These are phyloP conservation scores for Drosophila meridionalis DNA, from an alignment of 2,888 invertebrate genomes.

Conservation along the genomic window DNA sequence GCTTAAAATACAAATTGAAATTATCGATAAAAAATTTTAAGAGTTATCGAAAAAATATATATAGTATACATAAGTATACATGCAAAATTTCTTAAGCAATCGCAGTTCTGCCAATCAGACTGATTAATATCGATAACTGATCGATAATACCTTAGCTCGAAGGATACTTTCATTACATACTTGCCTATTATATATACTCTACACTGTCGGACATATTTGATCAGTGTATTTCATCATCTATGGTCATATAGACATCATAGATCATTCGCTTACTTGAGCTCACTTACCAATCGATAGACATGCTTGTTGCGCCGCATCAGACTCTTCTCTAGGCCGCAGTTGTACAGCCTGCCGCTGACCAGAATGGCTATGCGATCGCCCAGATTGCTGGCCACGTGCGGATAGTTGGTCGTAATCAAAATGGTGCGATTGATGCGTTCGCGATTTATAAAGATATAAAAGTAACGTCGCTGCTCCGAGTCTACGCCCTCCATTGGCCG, in stretches of 20 bases:
- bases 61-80: too few relatives aligned
- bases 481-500: conserved; percentile 60
- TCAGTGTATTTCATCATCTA: neutral
- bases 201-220: neutral
- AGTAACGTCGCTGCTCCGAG: conserved; percentile 85
- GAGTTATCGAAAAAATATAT: too few relatives aligned
- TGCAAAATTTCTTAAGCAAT: too few relatives aligned
- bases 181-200: neutral
- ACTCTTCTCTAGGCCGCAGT: conserved; percentile 90
- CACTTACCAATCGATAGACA: conserved; percentile 89
- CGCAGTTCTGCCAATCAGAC: neutral
- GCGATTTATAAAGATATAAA: conserved; percentile 91
- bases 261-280: neutral
- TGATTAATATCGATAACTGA: neutral
- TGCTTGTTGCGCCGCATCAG: conserved; percentile 92
- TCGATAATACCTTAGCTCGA: neutral
- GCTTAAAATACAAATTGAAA: too few relatives aligned
- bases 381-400: conserved; percentile 93
- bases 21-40: too few relatives aligned
- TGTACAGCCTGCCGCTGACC: conserved; percentile 90
- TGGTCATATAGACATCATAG: neutral
- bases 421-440: conserved; percentile 90
- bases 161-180: neutral
- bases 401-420: conserved; percentile 92
- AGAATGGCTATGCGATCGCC: conserved; percentile 95